Base-by-base conservation (phyloP, 2,888 invertebrate species). In the Caenorhabditis sp. region DNA sequence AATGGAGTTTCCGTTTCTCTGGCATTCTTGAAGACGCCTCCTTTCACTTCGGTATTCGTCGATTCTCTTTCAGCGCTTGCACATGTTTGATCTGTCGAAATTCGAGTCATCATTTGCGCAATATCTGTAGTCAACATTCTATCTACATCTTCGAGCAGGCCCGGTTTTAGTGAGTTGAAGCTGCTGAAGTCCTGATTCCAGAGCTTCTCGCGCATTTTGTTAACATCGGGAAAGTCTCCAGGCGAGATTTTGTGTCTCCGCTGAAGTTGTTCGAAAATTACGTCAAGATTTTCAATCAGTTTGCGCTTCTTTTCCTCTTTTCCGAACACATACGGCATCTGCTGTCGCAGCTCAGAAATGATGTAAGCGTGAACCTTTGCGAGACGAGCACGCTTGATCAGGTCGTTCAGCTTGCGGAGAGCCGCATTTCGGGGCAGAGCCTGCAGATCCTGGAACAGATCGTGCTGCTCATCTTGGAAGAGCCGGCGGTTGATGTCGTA, bases 331-430 rank as follows among this genome's bases (percentile, higher is more conserved):
- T 94, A 93, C 0, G 99, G 98, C 96, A 98, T 98, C 89, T 96
- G 95, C 72, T 86, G 86, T 46, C 86, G 91, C 83, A 99, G 91
- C 86, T 95, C 94, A 82, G 95, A 93, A 77, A 99, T 97, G 85
- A 99, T 96, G 89, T 95, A 96, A 0, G 99, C 97, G 90, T 99
- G 98, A 88, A 93, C 93, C 92, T 98, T 98, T 53, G 98, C 98
- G 30, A 98, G 92, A 61, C 98, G 92, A 20, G 98, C 97, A 81
- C 99, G 91, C 90, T 98, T 99, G 84, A 99, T 98, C 84, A 99
- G 92, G 91, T 99, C 98, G 90, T 99, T 99, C 8, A 99, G 92
- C 91, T 99, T 99, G 70, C 98, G 92, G 55, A 99, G 92, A 0
- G 97, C 96, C 22, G 98, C 96, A 91, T 98, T 98, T 84, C 95